phyloP scores from a whole-genome alignment of 2,888 invertebrate genomes.

The Eurytoma adleriae region DNA sequence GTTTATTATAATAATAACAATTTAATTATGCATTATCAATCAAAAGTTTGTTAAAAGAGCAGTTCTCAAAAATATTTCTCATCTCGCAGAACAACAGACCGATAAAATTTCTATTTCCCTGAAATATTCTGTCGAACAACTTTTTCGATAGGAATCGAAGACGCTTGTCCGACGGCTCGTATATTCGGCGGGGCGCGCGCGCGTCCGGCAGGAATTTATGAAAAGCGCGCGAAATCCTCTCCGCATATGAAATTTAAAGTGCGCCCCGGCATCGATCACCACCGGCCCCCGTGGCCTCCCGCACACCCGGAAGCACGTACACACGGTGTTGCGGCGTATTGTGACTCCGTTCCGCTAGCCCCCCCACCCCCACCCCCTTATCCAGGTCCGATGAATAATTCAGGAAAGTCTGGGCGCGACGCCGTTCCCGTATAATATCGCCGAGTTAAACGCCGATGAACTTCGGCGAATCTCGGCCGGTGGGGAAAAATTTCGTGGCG shows the following conservation, averaged over 20 bases:
- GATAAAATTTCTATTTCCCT: too few species aligned
- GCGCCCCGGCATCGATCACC: not conserved
- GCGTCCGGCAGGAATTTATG: too few species aligned
- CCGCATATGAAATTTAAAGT: conserved; percentile 18
- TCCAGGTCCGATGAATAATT: not conserved
- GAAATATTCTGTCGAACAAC: too few species aligned
- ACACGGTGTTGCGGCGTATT: not conserved
- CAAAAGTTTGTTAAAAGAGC: too few species aligned
- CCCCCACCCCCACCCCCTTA: too few species aligned
- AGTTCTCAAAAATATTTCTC: too few species aligned
- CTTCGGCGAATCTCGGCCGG: not conserved
- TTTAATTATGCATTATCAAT: too few species aligned
- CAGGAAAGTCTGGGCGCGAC: not conserved
- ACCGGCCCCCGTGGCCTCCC: not conserved
- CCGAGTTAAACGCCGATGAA: conserved; percentile 9
- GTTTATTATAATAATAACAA: too few species aligned
- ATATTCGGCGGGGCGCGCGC: too few species aligned
- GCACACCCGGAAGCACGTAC: not conserved
- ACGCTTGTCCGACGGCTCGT: too few species aligned
- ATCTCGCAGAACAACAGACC: too few species aligned
- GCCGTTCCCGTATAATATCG: not conserved
- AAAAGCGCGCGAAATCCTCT: not conserved
- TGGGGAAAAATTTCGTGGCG: not conserved
- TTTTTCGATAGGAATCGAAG: too few species aligned
- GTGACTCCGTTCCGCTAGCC: not conserved